phyloP scores from a whole-genome alignment of 1,140 invertebrate species.

The Scaptomyza montana region DNA sequence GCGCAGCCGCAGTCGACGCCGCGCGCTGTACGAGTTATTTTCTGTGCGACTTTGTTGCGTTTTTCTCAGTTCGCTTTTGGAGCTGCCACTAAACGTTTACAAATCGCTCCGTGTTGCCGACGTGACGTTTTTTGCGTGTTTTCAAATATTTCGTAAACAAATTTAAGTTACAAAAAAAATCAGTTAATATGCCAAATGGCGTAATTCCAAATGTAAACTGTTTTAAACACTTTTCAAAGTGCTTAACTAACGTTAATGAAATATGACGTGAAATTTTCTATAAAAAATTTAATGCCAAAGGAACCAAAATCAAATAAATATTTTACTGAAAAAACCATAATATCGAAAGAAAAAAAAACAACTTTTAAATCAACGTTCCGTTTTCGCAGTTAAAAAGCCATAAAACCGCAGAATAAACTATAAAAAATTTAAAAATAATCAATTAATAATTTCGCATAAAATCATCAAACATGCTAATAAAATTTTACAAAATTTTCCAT shows the following conservation, averaged over 20 bases:
- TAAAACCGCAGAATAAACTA: neutral
- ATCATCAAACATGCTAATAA: constrained; percentile 10
- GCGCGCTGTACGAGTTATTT: constrained; percentile 56
- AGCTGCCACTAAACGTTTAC: constrained; percentile 51
- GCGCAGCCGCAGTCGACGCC: constrained; percentile 54
- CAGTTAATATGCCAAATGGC: neutral
- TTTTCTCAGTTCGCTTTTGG: constrained; percentile 69
- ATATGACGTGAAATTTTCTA: neutral
- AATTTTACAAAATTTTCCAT: constrained; percentile 30
- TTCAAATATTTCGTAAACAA: constrained; percentile 45
- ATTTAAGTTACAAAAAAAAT: constrained; percentile 7
- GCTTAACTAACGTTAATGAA: neutral
- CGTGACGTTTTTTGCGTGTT: constrained; percentile 35
- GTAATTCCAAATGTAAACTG: constrained; percentile 4
- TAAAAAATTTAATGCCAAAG: neutral
- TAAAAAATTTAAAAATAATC: constrained; percentile 21
- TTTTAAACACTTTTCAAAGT: constrained; percentile 24
- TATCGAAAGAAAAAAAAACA: neutral
- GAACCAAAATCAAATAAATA: neutral
- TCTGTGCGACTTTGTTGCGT: constrained; percentile 66
- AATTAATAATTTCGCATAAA: constrained; percentile 6
- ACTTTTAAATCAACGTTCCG: neutral
- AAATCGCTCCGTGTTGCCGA: constrained; percentile 53
- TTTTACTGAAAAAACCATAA: too few species aligned
- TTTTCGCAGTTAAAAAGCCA: neutral